Evolutionary conservation across 2,113 vertebrate species (phyloP).

Genomic region (Zingel zingel): DNA sequence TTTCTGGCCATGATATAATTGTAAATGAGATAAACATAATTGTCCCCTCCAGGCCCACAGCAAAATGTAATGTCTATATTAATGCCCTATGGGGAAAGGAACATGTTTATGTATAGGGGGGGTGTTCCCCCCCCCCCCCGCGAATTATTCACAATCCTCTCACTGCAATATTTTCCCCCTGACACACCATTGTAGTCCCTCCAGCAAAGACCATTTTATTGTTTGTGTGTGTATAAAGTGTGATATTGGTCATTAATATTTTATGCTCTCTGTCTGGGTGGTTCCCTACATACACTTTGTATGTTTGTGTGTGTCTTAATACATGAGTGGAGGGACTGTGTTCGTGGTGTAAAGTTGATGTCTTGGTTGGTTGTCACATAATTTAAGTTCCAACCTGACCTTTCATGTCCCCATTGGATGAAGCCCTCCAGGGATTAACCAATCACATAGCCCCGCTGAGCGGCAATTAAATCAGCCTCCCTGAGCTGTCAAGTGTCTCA

Average conservation of each 20-base stretch:
- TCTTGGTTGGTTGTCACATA: slow-evolving; percentile 43
- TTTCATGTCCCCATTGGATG: slow-evolving; percentile 56
- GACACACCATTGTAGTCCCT: slow-evolving; percentile 32
- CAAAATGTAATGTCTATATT: slow-evolving; percentile 56
- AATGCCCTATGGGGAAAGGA: slow-evolving; percentile 60
- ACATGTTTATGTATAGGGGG: slow-evolving; percentile 42
- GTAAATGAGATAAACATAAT: slow-evolving; percentile 63
- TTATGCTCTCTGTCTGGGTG: slow-evolving; percentile 58
- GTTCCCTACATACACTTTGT: slow-evolving; percentile 17
- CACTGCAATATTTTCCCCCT: neutral
- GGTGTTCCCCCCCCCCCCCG: slow-evolving; percentile 35
- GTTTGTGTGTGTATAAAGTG: slow-evolving; percentile 50
- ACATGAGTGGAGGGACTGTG: neutral
- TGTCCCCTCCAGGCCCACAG: slow-evolving; percentile 48
- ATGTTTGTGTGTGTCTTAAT: neutral
- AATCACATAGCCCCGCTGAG: slow-evolving; percentile 52
- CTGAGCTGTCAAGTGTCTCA: slow-evolving; percentile 30
- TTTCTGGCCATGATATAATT: slow-evolving; percentile 42
- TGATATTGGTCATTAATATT: slow-evolving; percentile 73
- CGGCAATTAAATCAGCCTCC: slow-evolving; percentile 57
- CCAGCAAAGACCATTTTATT: slow-evolving; percentile 37
- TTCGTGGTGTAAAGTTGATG: slow-evolving; percentile 36
- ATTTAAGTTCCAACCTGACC: slow-evolving; percentile 60
- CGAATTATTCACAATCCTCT: slow-evolving; percentile 56
- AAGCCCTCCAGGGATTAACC: slow-evolving; percentile 58